phyloP scores from a whole-genome alignment of 2,888 invertebrate species.

The Caenorhabditis doughertyi region DNA sequence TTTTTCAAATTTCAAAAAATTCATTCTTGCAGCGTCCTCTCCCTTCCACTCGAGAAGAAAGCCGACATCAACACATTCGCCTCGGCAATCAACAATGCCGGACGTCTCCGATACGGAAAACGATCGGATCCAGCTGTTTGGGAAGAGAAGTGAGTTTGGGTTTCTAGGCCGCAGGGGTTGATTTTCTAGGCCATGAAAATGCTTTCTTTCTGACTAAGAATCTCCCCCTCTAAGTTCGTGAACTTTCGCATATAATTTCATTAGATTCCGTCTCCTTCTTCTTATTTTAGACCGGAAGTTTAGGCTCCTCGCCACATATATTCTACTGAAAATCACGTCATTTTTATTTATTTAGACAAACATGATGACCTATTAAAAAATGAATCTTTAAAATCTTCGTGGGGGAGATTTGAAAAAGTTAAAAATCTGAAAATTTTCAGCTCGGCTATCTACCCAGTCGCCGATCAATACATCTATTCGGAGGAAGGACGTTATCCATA shows the following conservation, averaged over 20 bases:
- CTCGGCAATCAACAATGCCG: slow-evolving; percentile 74
- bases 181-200: no score
- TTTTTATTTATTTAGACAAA: background rate
- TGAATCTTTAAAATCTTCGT: background rate
- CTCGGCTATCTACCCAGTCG: background rate
- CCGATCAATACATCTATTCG: slow-evolving; percentile 43
- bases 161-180: no score
- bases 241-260: slow-evolving; percentile 14
- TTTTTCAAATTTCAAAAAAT: background rate
- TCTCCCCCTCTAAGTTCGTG: background rate
- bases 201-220: no score
- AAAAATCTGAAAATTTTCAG: slow-evolving; percentile 21
- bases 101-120: slow-evolving; percentile 77
- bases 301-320: background rate
- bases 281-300: slow-evolving; percentile 12
- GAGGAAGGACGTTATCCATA: slow-evolving; percentile 55
- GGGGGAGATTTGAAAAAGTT: background rate
- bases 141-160: slow-evolving; percentile 44
- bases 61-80: slow-evolving; percentile 72
- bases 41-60: slow-evolving; percentile 66
- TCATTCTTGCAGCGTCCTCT: slow-evolving; percentile 52
- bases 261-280: background rate
- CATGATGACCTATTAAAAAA: no score
- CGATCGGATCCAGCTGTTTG: slow-evolving; percentile 56
- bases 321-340: slow-evolving; percentile 39